Percentiles rank a stretch among this genome's conserved stretches.
Conservation (phyloP, 2,797 vertebrate species). For the Malurus splendens region DNA sequence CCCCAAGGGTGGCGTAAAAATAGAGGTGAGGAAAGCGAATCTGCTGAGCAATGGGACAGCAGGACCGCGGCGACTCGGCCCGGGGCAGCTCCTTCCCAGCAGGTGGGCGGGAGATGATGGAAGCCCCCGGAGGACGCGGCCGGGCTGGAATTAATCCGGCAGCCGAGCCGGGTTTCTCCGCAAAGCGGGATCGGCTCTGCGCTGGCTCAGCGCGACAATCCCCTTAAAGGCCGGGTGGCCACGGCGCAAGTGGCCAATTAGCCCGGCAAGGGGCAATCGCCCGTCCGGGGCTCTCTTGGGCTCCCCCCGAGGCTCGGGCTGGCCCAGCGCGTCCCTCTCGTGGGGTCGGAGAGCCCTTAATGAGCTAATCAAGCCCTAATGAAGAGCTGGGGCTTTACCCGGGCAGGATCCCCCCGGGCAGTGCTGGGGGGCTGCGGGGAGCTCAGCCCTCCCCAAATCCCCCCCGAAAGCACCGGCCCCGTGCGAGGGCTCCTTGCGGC, state of each 20-base stretch:
- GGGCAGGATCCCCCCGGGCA: not conserved
- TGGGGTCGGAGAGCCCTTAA: not conserved
- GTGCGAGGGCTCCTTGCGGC: not conserved
- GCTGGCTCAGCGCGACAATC: not conserved
- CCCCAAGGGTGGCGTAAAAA: not conserved
- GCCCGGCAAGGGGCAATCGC: fast-evolving
- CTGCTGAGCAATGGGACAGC: not conserved
- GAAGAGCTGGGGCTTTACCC: not conserved
- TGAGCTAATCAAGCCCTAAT: not conserved
- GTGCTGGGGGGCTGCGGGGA: not conserved
- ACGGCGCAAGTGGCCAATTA: not conserved
- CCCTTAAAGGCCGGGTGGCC: not conserved
- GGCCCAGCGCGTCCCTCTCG: not conserved
- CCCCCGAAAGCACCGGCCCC: not conserved
- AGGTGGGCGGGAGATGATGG: not conserved
- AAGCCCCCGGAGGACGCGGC: fast-evolving
- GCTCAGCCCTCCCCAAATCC: not conserved
- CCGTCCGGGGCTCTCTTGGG: fast-evolving
- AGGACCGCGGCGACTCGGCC: fast-evolving
- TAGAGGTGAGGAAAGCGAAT: constrained; percentile 34
- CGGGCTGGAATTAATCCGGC: not conserved
- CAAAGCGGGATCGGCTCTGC: not conserved
- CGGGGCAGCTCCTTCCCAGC: not conserved
- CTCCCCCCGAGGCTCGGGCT: fast-evolving
- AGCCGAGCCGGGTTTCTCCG: not conserved